Evolutionary conservation across 2,113 vertebrate genomes (phyloP).

Genomic region (Anolis sagrei): DNA sequence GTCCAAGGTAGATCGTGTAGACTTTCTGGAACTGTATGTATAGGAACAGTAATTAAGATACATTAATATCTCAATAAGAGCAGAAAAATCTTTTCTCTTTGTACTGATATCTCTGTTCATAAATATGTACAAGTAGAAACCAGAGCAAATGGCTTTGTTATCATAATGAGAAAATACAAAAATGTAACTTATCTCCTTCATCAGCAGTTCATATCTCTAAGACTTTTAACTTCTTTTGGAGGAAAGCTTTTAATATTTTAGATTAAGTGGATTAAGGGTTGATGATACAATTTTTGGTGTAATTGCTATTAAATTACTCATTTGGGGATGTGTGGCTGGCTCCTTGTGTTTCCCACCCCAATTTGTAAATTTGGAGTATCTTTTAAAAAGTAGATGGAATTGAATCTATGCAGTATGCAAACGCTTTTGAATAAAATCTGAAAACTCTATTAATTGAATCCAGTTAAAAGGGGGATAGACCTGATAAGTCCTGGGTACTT

Average conservation of each 20-base stretch:
- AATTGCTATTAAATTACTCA: neutral
- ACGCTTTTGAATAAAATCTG: neutral
- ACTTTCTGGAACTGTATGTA: neutral
- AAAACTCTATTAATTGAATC: neutral
- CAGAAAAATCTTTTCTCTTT: neutral
- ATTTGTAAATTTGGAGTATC: neutral
- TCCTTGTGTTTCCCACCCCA: neutral
- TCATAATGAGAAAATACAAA: constrained; percentile 8
- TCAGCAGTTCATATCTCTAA: neutral
- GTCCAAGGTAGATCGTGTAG: constrained; percentile 8
- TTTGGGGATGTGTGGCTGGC: neutral
- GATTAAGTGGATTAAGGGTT: neutral
- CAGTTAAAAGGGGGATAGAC: neutral
- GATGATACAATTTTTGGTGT: neutral
- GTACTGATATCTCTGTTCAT: neutral
- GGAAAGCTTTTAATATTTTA: neutral
- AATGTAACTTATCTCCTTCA: neutral
- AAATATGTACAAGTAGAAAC: neutral
- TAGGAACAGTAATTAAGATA: neutral
- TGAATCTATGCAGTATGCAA: neutral
- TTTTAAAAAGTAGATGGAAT: neutral
- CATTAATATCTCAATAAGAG: neutral
- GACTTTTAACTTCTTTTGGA: neutral
- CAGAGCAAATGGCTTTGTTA: accelerated
- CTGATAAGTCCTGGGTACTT: neutral